phyloP scores from a whole-genome alignment of 2,797 vertebrate species.

The Enteromius treurensis region DNA sequence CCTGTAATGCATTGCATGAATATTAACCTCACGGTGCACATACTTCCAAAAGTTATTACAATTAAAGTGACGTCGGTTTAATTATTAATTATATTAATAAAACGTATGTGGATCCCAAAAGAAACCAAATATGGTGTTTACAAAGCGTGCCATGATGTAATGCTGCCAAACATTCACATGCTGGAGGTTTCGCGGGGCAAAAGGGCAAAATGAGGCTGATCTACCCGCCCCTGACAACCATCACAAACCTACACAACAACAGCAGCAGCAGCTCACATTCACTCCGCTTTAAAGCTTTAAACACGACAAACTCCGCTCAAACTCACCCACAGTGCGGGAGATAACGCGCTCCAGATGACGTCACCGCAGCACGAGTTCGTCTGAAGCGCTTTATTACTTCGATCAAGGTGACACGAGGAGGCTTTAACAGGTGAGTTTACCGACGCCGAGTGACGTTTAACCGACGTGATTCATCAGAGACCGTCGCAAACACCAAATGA shows the following conservation, averaged over 20 bases:
- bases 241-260: slow-evolving; percentile 33
- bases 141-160: slow-evolving; percentile 23
- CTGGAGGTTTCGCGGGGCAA: slow-evolving; percentile 35
- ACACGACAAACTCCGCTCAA: background rate
- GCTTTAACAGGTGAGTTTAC: slow-evolving; percentile 19
- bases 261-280: background rate
- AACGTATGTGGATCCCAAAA: background rate
- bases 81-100: background rate
- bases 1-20: background rate
- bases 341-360: background rate
- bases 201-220: slow-evolving; percentile 45
- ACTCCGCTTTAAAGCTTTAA: background rate
- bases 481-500: background rate
- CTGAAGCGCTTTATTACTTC: background rate
- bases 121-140: slow-evolving; percentile 15
- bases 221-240: slow-evolving; percentile 51
- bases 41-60: background rate
- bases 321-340: background rate
- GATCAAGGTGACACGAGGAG: background rate
- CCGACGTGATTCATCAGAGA: background rate
- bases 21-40: background rate
- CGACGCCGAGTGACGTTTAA: background rate
- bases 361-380: slow-evolving; percentile 1
- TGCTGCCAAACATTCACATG: slow-evolving; percentile 38
- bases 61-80: background rate